A percentile compares a stretch with the other conserved stretches of the same genome.
phyloP scores from a whole-genome alignment of 1,140 invertebrate species.

The Macrotrachela quadricornifera region DNA sequence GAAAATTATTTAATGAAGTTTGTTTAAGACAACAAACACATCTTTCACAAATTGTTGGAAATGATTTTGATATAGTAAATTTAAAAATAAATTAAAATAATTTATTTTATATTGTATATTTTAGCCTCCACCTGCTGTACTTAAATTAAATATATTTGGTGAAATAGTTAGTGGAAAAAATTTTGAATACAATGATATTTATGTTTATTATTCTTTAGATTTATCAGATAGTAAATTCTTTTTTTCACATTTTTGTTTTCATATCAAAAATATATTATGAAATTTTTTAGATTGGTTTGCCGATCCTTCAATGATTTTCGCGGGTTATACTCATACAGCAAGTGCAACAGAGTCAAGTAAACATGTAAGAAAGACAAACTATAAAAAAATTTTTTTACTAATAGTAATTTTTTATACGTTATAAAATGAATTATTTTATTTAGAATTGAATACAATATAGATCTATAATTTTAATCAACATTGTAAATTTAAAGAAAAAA shows the following conservation, averaged over 20 bases:
- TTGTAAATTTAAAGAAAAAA: too few species aligned
- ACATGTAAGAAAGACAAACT: too few species aligned
- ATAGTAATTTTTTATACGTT: too few species aligned
- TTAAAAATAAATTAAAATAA: not conserved
- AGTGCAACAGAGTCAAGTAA: conserved; percentile 17
- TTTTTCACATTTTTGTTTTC: too few species aligned
- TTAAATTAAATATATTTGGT: conserved; percentile 30
- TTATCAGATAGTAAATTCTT: conserved; percentile 33
- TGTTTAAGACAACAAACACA: conserved; percentile 24
- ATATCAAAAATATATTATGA: too few species aligned
- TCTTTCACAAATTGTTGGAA: conserved; percentile 22
- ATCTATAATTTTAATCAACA: too few species aligned
- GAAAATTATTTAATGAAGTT: conserved; percentile 27
- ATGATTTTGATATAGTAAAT: conserved; percentile 28
- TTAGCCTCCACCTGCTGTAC: conserved; percentile 19
- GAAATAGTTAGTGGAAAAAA: conserved; percentile 35
- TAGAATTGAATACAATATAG: too few species aligned
- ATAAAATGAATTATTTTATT: too few species aligned
- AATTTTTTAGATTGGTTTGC: conserved; percentile 25
- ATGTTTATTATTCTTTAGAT: conserved; percentile 36
- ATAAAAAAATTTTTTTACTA: too few species aligned
- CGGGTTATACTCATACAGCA: conserved; percentile 30
- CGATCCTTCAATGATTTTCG: conserved; percentile 19
- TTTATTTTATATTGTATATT: not conserved
- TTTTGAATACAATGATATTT: conserved; percentile 37